These are phyloP conservation scores for Poecilus cupreus DNA, from an alignment of 2,888 invertebrate genomes.

Conservation along the genomic window DNA sequence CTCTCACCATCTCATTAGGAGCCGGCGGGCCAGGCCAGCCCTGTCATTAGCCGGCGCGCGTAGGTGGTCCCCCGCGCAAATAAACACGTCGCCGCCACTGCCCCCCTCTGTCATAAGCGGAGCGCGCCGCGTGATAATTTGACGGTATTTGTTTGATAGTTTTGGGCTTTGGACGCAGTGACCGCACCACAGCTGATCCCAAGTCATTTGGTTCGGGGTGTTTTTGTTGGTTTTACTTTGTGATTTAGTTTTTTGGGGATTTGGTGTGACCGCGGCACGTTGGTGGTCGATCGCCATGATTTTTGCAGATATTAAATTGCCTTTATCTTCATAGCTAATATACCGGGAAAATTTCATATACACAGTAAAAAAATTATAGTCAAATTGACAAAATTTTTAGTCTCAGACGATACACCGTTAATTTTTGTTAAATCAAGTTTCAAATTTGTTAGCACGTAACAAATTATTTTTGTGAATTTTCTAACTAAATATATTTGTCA, in stretches of 20 bases:
- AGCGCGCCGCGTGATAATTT: slow-evolving; percentile 50
- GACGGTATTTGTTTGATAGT: slow-evolving; percentile 44
- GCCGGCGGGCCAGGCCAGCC: not conserved
- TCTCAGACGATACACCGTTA: too few relatives aligned
- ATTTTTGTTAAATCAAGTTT: too few relatives aligned
- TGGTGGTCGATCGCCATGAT: slow-evolving; percentile 46
- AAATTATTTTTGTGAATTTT: too few relatives aligned
- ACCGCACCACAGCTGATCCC: slow-evolving; percentile 28
- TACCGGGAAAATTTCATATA: too few relatives aligned
- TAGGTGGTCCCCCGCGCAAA: slow-evolving; percentile 56
- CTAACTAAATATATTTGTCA: too few relatives aligned
- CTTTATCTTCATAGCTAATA: too few relatives aligned
- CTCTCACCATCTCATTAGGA: slow-evolving; percentile 48
- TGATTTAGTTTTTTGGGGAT: slow-evolving; percentile 20
- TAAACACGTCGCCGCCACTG: slow-evolving; percentile 52
- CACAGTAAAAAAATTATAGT: too few relatives aligned
- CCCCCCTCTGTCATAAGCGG: slow-evolving; percentile 23
- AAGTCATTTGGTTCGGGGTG: not conserved
- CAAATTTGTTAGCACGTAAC: too few relatives aligned
- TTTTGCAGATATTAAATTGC: slow-evolving; percentile 45
- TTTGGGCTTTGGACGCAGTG: slow-evolving; percentile 11
- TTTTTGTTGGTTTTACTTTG: slow-evolving; percentile 26
- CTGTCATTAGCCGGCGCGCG: slow-evolving; percentile 48
- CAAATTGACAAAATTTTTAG: too few relatives aligned
- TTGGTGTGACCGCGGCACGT: not conserved